Conservation (phyloP, 1,140 invertebrate species). For the Ephestia elutella region DNA sequence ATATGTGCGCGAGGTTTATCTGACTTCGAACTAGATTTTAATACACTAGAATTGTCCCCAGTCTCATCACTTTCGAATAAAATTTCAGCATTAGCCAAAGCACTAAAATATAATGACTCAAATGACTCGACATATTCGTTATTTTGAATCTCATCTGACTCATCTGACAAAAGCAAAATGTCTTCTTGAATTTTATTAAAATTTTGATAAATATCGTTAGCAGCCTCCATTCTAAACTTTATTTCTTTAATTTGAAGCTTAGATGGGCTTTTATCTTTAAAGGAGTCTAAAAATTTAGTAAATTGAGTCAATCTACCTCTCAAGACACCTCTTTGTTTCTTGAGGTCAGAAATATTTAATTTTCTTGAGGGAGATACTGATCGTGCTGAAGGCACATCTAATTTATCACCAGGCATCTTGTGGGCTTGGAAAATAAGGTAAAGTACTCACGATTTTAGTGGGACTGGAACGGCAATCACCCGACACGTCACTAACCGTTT, state of each 20-base stretch:
- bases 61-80: conserved; percentile 15
- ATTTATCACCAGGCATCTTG: not conserved
- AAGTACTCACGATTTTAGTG: not conserved
- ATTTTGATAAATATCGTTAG: conserved; percentile 15
- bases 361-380: conserved; percentile 1
- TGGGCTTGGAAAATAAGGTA: not conserved
- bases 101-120: conserved; percentile 21
- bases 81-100: conserved; percentile 12
- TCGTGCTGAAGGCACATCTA: not conserved
- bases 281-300: conserved; percentile 18
- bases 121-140: conserved; percentile 5
- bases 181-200: conserved; percentile 19
- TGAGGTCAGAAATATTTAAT: conserved; percentile 12
- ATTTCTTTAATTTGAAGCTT: conserved; percentile 4
- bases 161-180: conserved; percentile 14
- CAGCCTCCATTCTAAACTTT: conserved; percentile 6
- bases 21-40: not conserved
- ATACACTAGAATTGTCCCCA: conserved; percentile 6
- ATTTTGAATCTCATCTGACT: conserved; percentile 15
- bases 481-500: not conserved
- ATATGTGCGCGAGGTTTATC: conserved; percentile 4
- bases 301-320: conserved; percentile 13
- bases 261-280: not conserved
- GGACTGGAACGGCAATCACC: not conserved
- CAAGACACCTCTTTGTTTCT: conserved; percentile 14